Percentiles rank a stretch among this genome's conserved stretches.
These are phyloP conservation scores for Hyperoplus immaculatus DNA, from an alignment of 2,797 vertebrate genomes.

Conservation along the genomic window DNA sequence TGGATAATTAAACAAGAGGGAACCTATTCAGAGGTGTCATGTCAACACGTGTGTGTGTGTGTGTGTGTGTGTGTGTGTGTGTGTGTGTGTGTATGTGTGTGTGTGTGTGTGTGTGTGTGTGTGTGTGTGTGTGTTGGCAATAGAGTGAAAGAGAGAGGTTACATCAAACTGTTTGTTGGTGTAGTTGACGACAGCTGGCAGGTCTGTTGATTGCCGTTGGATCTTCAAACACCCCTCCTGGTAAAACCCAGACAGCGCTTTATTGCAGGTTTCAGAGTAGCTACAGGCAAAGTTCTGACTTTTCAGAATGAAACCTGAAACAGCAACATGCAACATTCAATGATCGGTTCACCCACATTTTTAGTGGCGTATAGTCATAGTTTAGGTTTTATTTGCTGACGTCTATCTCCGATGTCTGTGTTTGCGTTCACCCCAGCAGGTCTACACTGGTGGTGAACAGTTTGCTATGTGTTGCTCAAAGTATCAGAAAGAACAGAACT, in stretches of 20 bases:
- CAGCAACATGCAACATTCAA: constrained; percentile 25
- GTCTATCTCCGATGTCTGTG: neutral
- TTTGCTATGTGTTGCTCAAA: too few relatives aligned
- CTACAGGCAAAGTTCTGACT: constrained; percentile 84
- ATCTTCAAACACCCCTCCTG: constrained; percentile 24
- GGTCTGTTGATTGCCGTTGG: constrained; percentile 26
- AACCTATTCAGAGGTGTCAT: constrained; percentile 28
- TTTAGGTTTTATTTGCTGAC: neutral
- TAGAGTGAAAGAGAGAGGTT: constrained; percentile 24
- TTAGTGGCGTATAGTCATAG: fast-evolving
- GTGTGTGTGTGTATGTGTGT: neutral
- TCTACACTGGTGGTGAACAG: neutral
- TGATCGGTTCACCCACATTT: neutral
- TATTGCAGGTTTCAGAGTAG: constrained; percentile 77
- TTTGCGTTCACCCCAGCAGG: neutral
- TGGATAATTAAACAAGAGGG: constrained; percentile 75
- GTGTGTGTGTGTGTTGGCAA: neutral
- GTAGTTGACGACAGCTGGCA: constrained; percentile 22
- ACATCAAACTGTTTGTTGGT: constrained; percentile 56
- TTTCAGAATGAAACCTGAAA: constrained; percentile 83
- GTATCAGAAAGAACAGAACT: neutral
- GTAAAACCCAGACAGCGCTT: constrained; percentile 76
- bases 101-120: neutral
- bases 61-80: neutral
- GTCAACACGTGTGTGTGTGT: constrained; percentile 21